Conservation (phyloP, 2,888 invertebrate genomes). For the Gymnosoma rotundatum region DNA sequence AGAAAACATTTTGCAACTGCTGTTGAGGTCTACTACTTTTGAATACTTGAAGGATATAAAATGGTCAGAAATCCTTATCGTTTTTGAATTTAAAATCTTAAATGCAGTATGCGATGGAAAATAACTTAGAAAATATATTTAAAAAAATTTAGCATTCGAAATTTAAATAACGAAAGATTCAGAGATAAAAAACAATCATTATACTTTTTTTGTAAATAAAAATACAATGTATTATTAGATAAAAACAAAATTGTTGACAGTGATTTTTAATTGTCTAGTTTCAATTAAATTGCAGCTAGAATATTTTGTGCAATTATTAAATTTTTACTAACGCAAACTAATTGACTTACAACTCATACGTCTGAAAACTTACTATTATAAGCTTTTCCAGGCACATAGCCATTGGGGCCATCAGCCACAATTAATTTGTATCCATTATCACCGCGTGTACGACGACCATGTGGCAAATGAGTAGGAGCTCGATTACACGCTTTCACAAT, state of each 20-base stretch:
- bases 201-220: background rate
- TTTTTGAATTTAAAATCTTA: too few species aligned
- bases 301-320: constrained; percentile 33
- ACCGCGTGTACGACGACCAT: constrained; percentile 86
- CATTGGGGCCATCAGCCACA: constrained; percentile 90
- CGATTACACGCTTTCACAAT: constrained; percentile 79
- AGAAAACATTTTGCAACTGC: too few species aligned
- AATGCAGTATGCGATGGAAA: too few species aligned
- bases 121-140: too few species aligned
- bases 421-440: constrained; percentile 94
- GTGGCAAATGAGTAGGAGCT: constrained; percentile 79
- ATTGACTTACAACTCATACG: constrained; percentile 7
- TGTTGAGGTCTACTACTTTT: too few species aligned
- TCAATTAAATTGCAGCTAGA: constrained; percentile 42
- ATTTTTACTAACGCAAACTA: background rate
- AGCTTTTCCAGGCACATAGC: constrained; percentile 91
- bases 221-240: background rate
- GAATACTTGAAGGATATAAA: too few species aligned
- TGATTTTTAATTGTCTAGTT: background rate
- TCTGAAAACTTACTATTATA: constrained; percentile 86
- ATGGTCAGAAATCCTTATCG: too few species aligned
- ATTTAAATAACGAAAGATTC: too few species aligned
- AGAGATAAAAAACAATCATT: background rate
- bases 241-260: background rate
- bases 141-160: too few species aligned